These are phyloP conservation scores for Brachyhypopomus gauderio DNA, from an alignment of 2,113 vertebrate genomes.

Conservation along the genomic window DNA sequence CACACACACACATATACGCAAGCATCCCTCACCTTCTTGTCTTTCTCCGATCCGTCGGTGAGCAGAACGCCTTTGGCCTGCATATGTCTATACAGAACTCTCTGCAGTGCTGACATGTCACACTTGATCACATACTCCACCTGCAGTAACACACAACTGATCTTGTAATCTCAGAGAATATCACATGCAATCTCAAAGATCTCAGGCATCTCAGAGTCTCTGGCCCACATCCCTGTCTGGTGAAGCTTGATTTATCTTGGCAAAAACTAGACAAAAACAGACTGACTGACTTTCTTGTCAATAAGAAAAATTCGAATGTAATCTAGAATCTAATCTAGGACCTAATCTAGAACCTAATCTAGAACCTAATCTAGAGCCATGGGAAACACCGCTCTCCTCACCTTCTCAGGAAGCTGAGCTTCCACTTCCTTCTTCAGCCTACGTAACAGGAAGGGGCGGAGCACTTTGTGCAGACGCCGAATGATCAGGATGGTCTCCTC, in stretches of 20 bases:
- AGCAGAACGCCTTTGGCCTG: conserved; percentile 95
- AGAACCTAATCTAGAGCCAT: not conserved
- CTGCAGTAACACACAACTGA: conserved; percentile 62
- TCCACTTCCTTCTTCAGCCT: conserved; percentile 97
- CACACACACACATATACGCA: not conserved
- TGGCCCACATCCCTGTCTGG: no score
- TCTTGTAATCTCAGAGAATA: no score
- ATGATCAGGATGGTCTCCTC: conserved; percentile 98
- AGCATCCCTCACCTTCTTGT: conserved; percentile 85
- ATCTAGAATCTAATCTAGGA: no score
- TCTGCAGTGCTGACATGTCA: conserved; percentile 94
- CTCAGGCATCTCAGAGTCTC: no score
- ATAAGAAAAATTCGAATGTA: no score
- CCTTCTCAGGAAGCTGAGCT: conserved; percentile 95
- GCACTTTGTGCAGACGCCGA: conserved; percentile 93
- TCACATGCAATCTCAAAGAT: no score
- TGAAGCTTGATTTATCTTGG: no score
- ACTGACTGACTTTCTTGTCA: no score
- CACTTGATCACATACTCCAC: conserved; percentile 98
- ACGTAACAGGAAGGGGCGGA: conserved; percentile 94
- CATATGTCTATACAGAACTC: conserved; percentile 95
- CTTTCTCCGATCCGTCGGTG: conserved; percentile 94
- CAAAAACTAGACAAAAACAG: no score
- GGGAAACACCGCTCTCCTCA: conserved; percentile 55
- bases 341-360: no score